Conservation (phyloP, 2,888 invertebrate genomes). For the Deilephila elpenor region DNA sequence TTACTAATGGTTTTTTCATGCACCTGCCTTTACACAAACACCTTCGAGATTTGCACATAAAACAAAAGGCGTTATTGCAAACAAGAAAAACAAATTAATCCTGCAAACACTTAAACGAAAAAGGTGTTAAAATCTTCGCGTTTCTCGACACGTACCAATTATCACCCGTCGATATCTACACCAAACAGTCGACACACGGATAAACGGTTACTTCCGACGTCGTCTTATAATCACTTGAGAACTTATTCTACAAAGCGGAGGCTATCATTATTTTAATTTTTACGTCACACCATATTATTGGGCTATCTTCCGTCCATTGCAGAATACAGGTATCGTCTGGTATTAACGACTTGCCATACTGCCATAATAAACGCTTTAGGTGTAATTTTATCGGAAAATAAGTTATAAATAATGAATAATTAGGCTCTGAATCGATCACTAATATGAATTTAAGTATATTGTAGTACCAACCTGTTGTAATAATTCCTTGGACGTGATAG, state of each 20-base stretch:
- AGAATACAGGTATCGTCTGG: background rate
- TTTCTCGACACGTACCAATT: slow-evolving; percentile 79
- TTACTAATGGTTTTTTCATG: slow-evolving; percentile 54
- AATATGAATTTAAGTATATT: slow-evolving; percentile 3
- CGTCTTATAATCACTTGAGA: slow-evolving; percentile 27
- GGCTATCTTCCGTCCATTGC: background rate
- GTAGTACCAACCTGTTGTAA: background rate
- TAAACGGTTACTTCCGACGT: slow-evolving; percentile 65
- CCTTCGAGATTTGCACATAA: slow-evolving; percentile 63
- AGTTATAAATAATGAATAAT: slow-evolving; percentile 6
- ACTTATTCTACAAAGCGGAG: slow-evolving; percentile 9
- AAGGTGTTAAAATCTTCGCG: slow-evolving; percentile 74
- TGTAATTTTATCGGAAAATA: background rate
- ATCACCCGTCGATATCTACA: slow-evolving; percentile 72
- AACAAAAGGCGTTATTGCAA: slow-evolving; percentile 70
- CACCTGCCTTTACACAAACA: slow-evolving; percentile 65
- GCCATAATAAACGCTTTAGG: background rate
- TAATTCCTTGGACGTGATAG: background rate
- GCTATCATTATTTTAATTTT: slow-evolving; percentile 16
- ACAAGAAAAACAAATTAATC: slow-evolving; percentile 65
- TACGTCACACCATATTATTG: background rate
- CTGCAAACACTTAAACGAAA: slow-evolving; percentile 54
- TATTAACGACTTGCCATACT: background rate
- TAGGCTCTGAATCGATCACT: slow-evolving; percentile 1
- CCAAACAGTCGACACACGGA: slow-evolving; percentile 53